Base-by-base conservation (phyloP, 2,888 invertebrate genomes). In the Plemyria rubiginata region DNA sequence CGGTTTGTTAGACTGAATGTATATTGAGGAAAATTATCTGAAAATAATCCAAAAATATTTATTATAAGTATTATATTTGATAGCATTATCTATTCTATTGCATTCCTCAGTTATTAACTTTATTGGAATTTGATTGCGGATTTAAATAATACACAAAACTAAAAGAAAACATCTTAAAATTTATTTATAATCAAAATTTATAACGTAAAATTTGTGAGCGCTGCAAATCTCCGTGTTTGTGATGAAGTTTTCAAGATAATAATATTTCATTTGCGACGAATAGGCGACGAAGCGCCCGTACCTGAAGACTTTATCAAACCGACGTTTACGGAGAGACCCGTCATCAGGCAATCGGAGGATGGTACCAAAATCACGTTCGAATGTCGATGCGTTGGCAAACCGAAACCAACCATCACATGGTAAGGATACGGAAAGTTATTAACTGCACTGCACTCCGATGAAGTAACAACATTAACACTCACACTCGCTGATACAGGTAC, bases 331-430 rank as follows among this genome's bases (percentile, higher is more conserved):
- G 98, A 99, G 95, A 96, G 99, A 93, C 99, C 99, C 70, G 96
- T 98, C 87, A 98, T 99, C 92, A 96, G 97, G 94, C 99, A 99
- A 94, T 97, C 98, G 83, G 98, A 98, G 82, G 98, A 98, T 94
- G 98, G 98, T 83, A 96, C 96, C 88, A 97, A 96, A 93, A 97
- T 99, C 84, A 96, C 97, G 81, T 99, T 99, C 94, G 98, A 98
- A 94, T 99, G 99, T 94, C 95, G 98, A 94, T 96, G 99, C 91
- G 98, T 98, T 87, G 99, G 99, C 85, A 98, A 98, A 93, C 99
- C 99, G 74, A 97, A 97, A 94, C 99, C 99, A 83, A 96, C 95
- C 82, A 94, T 99, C 81, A 94, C 95, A 92, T 99, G 99, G 99
- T 98, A 96, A 95, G 95, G 93, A 68, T 69, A 71, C 60, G 69